Evolutionary conservation across 2,888 invertebrate genomes (phyloP), one percentile per base, ranked within the genome.

Genomic region (Thera obeliscata): DNA sequence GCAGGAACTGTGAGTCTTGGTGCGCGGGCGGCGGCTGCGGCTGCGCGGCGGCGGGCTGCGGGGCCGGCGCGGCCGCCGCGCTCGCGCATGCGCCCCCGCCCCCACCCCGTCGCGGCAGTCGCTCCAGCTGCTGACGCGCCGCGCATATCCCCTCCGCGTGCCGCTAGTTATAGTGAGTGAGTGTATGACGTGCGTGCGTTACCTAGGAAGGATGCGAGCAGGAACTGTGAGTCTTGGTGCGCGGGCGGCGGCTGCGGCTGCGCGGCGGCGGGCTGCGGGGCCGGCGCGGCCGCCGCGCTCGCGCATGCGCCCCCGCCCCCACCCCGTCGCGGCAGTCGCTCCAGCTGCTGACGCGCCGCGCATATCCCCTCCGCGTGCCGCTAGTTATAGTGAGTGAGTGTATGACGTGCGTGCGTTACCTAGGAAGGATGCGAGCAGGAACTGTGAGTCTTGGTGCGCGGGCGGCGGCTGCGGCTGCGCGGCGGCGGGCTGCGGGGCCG

Each of bases 51-150:
- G n/a, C n/a, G n/a, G n/a, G n/a, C n/a, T n/a, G n/a, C n/a, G n/a
- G n/a, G n/a, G n/a, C n/a, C n/a, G n/a, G n/a, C n/a, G n/a, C n/a
- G n/a, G n/a, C n/a, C n/a, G n/a, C n/a, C n/a, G n/a, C n/a, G n/a
- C n/a, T n/a, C n/a, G n/a, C n/a, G n/a, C n/a, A n/a, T 84, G 94
- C 94, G 58, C 89, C 87, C 59, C 94, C 97, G 64, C 96, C 95
- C 59, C 94, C 97, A 64, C 96, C 95, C 79, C 98, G 95, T 79
- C 98, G 95, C 78, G 98, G 98, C 87, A 98, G 94, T 73, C 98
- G 95, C 91, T 98, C 98, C 84, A 98, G 90, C 89, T 98, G 98
- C 91, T 98, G 98, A 76, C 98, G 96, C 73, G 97, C 96, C 82
- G 96, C 97, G n/a, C n/a, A n/a, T n/a, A n/a, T n/a, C n/a, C n/a